Percentiles rank a stretch among this genome's conserved stretches.
These are phyloP conservation scores for Melitaea cinxia DNA, from an alignment of 1,140 invertebrate genomes.

Conservation along the genomic window DNA sequence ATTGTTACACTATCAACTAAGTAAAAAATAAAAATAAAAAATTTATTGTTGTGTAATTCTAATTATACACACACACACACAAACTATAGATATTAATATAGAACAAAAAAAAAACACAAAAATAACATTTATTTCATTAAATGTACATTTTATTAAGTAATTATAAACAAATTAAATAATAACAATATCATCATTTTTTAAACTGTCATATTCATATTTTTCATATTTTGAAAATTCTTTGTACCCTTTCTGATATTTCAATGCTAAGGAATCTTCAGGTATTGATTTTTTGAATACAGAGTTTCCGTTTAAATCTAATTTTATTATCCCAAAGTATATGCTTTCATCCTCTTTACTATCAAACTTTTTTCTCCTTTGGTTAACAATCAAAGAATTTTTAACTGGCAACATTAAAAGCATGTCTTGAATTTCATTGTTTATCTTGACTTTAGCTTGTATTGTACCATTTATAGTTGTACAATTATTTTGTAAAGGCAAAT, in stretches of 20 bases:
- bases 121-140: too few relatives aligned
- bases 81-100: too few relatives aligned
- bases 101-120: too few relatives aligned
- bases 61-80: too few relatives aligned
- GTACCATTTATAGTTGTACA: constrained; percentile 55
- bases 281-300: constrained; percentile 56
- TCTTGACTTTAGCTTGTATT: constrained; percentile 69
- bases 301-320: constrained; percentile 55
- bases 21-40: too few relatives aligned
- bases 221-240: constrained; percentile 44
- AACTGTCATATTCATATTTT: constrained; percentile 48
- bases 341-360: constrained; percentile 43
- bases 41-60: too few relatives aligned
- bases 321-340: constrained; percentile 68
- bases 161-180: constrained; percentile 43
- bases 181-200: constrained; percentile 53
- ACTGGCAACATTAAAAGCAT: constrained; percentile 63
- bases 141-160: neutral
- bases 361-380: constrained; percentile 55
- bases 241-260: constrained; percentile 72
- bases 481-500: constrained; percentile 55
- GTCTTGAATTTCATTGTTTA: constrained; percentile 60
- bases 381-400: constrained; percentile 62
- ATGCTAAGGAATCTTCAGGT: constrained; percentile 63
- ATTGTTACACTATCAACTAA: too few relatives aligned